Base-by-base conservation (phyloP, 2,113 vertebrate genomes). In the Picathartes gymnocephalus region DNA sequence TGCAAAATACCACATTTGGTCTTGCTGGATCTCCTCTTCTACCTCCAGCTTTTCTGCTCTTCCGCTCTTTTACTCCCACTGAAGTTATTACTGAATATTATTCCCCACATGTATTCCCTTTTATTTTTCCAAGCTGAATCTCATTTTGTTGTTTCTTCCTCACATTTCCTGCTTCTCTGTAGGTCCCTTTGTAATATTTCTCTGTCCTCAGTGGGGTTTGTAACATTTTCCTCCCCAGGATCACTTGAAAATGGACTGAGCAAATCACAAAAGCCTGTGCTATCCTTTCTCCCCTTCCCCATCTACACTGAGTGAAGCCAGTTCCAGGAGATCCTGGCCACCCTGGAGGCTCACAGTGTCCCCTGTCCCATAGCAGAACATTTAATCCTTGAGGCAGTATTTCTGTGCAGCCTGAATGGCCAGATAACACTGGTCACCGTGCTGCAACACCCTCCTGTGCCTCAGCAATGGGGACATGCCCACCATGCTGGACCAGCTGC, bases 71-170 rank as follows among this genome's bases (percentile, higher is more conserved):
- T 82, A 80, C 64, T 92, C 92, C 68, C 60, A 27, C 76, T 88
- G 79, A 94, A 92, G 69, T 45, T 66, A 64, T 64, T 90, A 73
- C 37, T 68, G 69, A 89, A 48, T 90, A 82, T 56, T 90, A 93
- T 80, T 93, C 85, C 71, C 82, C 40, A 42, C 7, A 17, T 60
- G 79, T 60, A 90, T 95, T 95, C 79, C 28, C 68, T 64, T 86
- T 13, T 83, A 81, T 96, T 96, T 94, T 94, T 96, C 68, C 85
- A 94, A 83, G 90, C 79, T 71, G 90, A 93, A 83, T 70, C 68
- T 92, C 71, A 74, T 88, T 97, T 96, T 96, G 91, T 92, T 93
- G 57, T 81, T 96, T 96, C 92, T 90, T 93, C 90, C 44, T 90
- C 37, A 1, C 70, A 92, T 92, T 96, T 92, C 92, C 88, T 81